Evolutionary conservation across 2,797 vertebrate genomes (phyloP), one percentile per base, ranked within the genome.

Genomic region (Sebastes cheni): DNA sequence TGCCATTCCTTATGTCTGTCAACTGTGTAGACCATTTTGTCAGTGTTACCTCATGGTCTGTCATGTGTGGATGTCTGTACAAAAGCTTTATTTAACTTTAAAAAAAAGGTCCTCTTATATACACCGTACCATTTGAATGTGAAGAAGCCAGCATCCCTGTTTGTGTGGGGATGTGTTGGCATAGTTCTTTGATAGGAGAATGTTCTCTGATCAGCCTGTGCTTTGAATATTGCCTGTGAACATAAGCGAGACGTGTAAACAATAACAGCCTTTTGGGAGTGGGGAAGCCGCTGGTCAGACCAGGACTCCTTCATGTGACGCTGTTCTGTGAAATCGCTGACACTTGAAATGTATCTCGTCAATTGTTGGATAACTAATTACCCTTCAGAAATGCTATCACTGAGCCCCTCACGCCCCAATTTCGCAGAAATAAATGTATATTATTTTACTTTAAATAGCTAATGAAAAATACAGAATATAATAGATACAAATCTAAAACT

Each of bases 321-420:
- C 84, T 87, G 83, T 83, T 91, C 84, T 90, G 88, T 91, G 83
- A 91, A 82, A 87, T 69, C 69, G 64, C 82, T 92, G 93, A 94
- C 92, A 92, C 91, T 91, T 93, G 91, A 94, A 93, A 93, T 94
- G 93, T 95, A 93, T 92, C 70, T 82, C 75, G 46, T 81, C 82
- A 88, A 87, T 83, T 91, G 87, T 84, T 75, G 56, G 71, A 84
- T 83, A 93, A 75, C 81, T 80, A 79, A 87, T 85, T 84, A 54
- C 69, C 78, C 76, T 84, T 76, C 69, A 83, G 67, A 90, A 83
- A 90, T 88, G 85, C 93, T 90, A 76, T 83, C 85, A 86, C 89
- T 92, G 90, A 94, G 92, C 88, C 89, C 78, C 62, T 39, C 68
- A 11, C 1, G 3, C 89, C 78, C 67, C 68, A 11, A 2, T 4